These are phyloP conservation scores for Steinernema khuongi DNA, from an alignment of 1,140 invertebrate species.

Conservation along the genomic window DNA sequence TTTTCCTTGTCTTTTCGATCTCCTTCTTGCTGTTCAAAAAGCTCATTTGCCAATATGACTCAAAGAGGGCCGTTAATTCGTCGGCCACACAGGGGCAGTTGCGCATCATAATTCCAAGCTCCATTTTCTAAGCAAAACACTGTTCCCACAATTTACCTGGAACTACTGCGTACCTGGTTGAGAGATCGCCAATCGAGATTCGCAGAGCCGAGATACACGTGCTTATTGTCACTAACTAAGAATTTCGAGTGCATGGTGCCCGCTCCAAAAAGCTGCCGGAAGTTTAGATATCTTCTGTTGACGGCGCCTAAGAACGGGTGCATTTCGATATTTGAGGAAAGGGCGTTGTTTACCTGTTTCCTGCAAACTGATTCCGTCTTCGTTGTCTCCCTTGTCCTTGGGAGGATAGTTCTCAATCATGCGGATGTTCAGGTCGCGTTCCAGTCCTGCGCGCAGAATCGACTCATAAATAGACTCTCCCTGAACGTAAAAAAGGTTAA, in stretches of 20 bases:
- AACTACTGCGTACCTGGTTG: conserved; percentile 69
- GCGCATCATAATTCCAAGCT: conserved; percentile 75
- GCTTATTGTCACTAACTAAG: conserved; percentile 71
- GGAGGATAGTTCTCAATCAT: conserved; percentile 56
- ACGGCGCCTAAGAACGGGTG: conserved; percentile 58
- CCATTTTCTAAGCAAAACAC: conserved; percentile 73
- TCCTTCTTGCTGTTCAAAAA: conserved; percentile 63
- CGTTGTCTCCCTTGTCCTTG: conserved; percentile 57
- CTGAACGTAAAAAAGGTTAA: conserved; percentile 33
- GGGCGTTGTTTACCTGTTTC: conserved; percentile 26
- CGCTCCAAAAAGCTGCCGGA: conserved; percentile 72
- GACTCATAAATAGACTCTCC: conserved; percentile 47
- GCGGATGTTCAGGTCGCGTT: conserved; percentile 41
- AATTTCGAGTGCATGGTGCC: conserved; percentile 93
- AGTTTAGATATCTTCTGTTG: conserved; percentile 77
- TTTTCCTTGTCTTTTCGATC: conserved; percentile 70
- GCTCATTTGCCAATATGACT: conserved; percentile 74
- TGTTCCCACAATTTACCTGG: neutral
- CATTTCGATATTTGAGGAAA: conserved; percentile 21
- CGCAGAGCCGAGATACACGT: conserved; percentile 65
- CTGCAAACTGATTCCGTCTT: conserved; percentile 45
- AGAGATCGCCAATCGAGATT: conserved; percentile 82
- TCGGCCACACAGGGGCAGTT: conserved; percentile 77
- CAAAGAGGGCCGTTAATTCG: conserved; percentile 84
- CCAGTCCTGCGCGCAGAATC: conserved; percentile 36